A percentile compares a stretch with the other conserved stretches of the same genome.
These are phyloP conservation scores for Euschistus heros DNA, from an alignment of 1,140 invertebrate species.

Conservation along the genomic window DNA sequence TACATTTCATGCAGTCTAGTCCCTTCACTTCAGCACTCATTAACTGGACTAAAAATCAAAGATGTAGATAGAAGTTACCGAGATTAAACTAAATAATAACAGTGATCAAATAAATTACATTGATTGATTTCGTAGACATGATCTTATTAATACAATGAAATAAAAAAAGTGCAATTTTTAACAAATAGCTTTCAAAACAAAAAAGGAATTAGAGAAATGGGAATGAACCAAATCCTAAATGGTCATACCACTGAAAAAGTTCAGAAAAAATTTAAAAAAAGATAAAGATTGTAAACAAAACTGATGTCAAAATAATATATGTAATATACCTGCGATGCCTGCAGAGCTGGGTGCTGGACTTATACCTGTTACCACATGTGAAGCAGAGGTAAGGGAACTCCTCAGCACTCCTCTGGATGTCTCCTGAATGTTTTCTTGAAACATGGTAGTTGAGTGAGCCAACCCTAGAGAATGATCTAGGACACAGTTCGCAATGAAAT, in stretches of 20 bases:
- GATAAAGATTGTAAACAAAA: background rate
- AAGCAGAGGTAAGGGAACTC: slow-evolving; percentile 1
- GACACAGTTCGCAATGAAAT: background rate
- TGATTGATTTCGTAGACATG: too few relatives aligned
- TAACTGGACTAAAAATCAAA: too few relatives aligned
- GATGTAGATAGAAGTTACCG: too few relatives aligned
- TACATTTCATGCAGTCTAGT: too few relatives aligned
- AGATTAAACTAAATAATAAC: too few relatives aligned
- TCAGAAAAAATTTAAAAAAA: background rate
- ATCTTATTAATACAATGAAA: too few relatives aligned
- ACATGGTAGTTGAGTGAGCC: slow-evolving; percentile 8
- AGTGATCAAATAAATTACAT: too few relatives aligned
- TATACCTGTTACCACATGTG: slow-evolving; percentile 14
- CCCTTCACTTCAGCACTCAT: too few relatives aligned
- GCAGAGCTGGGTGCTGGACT: slow-evolving; percentile 1
- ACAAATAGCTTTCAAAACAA: too few relatives aligned
- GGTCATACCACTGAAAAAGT: background rate
- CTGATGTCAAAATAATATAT: background rate
- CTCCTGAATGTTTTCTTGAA: slow-evolving; percentile 5
- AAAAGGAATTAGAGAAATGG: too few relatives aligned
- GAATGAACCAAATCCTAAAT: too few relatives aligned
- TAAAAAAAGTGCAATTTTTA: too few relatives aligned
- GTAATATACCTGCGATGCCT: background rate
- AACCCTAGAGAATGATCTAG: background rate
- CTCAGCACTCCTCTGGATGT: background rate